phyloP scores from a whole-genome alignment of 2,113 vertebrate species.

The Cryptoleucopteryx plumbea region DNA sequence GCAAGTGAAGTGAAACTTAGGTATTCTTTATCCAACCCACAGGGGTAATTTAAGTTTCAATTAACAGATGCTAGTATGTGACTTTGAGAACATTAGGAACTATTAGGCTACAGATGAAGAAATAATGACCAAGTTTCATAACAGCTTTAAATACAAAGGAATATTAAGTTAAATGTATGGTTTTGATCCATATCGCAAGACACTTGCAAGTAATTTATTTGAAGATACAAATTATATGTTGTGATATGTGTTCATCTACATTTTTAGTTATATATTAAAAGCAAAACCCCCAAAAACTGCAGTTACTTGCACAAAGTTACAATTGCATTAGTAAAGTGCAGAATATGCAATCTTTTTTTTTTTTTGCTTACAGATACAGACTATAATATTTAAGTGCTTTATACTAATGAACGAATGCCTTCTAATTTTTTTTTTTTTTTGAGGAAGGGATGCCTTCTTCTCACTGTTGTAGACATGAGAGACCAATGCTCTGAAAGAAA shows the following conservation, averaged over 20 bases:
- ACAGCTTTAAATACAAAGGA: not conserved
- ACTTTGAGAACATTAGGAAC: not conserved
- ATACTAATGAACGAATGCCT: not conserved
- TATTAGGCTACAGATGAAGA: not conserved
- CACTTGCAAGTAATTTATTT: not conserved
- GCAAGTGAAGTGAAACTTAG: not conserved
- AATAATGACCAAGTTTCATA: not conserved
- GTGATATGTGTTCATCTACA: rapidly evolving
- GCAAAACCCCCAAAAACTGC: rapidly evolving
- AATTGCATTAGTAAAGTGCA: not conserved
- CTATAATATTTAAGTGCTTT: not conserved
- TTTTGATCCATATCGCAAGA: not conserved
- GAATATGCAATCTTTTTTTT: not conserved
- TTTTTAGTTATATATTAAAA: not conserved
- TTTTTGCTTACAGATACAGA: not conserved
- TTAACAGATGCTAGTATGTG: not conserved
- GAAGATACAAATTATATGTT: not conserved
- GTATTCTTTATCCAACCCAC: not conserved
- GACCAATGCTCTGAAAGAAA: not conserved
- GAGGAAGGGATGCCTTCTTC: not conserved
- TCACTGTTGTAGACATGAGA: not conserved
- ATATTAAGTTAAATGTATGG: not conserved
- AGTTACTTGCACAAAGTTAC: not conserved
- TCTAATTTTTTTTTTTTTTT: not conserved
- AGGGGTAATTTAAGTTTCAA: not conserved